Evolutionary conservation across 2,113 vertebrate genomes (phyloP), one percentile per base, ranked within the genome.

Genomic region (Phaethon lepturus): DNA sequence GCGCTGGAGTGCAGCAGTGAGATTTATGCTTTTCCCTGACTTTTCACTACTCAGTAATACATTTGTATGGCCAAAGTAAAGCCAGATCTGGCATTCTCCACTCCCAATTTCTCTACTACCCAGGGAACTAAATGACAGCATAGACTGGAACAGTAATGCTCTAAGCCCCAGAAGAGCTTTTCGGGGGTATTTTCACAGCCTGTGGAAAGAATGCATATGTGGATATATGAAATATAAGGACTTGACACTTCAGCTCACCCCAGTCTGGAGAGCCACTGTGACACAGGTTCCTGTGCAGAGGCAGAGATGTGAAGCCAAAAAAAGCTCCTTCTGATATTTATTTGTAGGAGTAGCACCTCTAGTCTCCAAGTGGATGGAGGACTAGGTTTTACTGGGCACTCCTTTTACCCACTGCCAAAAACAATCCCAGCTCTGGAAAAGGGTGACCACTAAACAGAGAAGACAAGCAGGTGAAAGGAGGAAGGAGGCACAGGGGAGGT

Each of bases 11-110:
- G 29, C 53, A 84, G 76, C 93, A 92, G 38, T 66, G 86, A 97
- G 88, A 97, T 97, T 97, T 95, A 97, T 96, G 94, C 13, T 95
- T 95, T 95, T 91, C 92, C 76, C 88, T 95, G 94, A 92, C 92
- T 97, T 97, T 97, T 97, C 64, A 40, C 80, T 96, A 31, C 86
- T 92, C 94, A 75, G 83, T 86, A 89, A 96, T 92, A 95, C 49
- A 87, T 96, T 94, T 89, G 88, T 64, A 63, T 69, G 88, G 92
- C 94, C 94, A 94, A 97, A 97, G 92, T 94, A 96, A 97, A 97
- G 94, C 83, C 76, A 95, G 91, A 91, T 94, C 88, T 97, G 95
- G 95, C 96, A 94, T 88, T 93, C 76, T 67, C 83, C 38, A 40
- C 45, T 84, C 76, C 49, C 6, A 4, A 87, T 85, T 91, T 94